These are phyloP conservation scores for Helobdella robusta DNA, from an alignment of 2,888 invertebrate species.

Conservation along the genomic window DNA sequence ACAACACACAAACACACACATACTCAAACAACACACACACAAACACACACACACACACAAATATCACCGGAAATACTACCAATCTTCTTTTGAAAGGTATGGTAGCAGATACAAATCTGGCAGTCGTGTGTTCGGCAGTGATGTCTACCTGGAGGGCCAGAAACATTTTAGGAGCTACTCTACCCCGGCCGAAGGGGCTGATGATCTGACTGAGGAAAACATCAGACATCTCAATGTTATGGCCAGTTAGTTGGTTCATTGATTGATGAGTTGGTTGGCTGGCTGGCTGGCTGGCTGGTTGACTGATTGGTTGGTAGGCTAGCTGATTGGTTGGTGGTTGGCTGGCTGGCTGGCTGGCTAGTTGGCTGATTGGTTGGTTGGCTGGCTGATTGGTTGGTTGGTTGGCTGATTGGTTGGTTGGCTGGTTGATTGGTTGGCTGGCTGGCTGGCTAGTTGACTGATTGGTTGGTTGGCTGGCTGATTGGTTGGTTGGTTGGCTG, in stretches of 20 bases:
- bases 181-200: background rate
- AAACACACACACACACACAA: slow-evolving; percentile 7
- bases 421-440: no score
- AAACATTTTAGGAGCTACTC: no score
- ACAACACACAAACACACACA: slow-evolving; percentile 19
- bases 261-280: background rate
- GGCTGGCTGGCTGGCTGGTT: no score
- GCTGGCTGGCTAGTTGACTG: no score
- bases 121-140: slow-evolving; percentile 5
- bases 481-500: no score
- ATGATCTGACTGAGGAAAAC: background rate
- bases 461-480: no score
- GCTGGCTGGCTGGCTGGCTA: no score
- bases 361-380: no score
- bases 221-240: slow-evolving; percentile 10
- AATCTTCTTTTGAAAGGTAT: background rate
- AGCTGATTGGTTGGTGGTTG: no score
- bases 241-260: background rate
- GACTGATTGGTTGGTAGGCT: no score
- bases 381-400: no score
- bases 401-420: no score
- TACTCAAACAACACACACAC: slow-evolving; percentile 22
- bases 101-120: slow-evolving; percentile 2
- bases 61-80: background rate
- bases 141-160: slow-evolving; percentile 1